These are phyloP conservation scores for Siphlonurus alternatus DNA, from an alignment of 2,888 invertebrate genomes.

Conservation along the genomic window DNA sequence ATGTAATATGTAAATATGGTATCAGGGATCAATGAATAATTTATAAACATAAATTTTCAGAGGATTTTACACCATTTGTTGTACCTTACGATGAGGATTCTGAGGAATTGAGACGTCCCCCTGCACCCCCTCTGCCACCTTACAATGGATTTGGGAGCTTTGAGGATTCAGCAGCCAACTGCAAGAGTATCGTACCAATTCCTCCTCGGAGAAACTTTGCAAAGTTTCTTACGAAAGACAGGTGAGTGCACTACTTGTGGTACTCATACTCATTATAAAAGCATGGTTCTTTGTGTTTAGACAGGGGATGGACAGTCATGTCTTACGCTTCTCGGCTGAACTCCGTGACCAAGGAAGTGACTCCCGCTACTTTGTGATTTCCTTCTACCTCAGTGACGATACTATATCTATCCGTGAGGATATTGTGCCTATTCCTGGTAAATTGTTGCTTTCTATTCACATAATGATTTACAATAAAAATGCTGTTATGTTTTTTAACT, in stretches of 20 bases:
- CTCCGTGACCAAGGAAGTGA: conserved; percentile 20
- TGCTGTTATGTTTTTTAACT: conserved; percentile 2
- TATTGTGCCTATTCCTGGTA: conserved; percentile 52
- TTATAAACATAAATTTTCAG: conserved; percentile 22
- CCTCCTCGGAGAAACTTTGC: conserved; percentile 59
- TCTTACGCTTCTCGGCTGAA: conserved; percentile 43
- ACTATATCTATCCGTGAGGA: conserved; percentile 70
- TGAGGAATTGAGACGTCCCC: conserved; percentile 23
- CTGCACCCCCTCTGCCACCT: conserved; percentile 45
- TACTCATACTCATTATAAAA: conserved; percentile 3
- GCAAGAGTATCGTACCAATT: conserved; percentile 61
- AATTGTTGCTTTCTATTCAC: no score
- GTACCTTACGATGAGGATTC: conserved; percentile 26
- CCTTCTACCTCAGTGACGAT: conserved; percentile 67
- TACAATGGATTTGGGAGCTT: conserved; percentile 84
- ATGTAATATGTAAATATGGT: neutral
- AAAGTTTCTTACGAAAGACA: conserved; percentile 65
- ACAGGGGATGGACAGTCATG: conserved; percentile 53
- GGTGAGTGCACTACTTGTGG: conserved; percentile 28
- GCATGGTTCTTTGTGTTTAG: conserved; percentile 23
- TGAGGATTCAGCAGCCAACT: conserved; percentile 80
- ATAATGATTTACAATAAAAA: no score
- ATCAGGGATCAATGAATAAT: neutral
- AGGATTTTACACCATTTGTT: conserved; percentile 44
- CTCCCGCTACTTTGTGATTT: conserved; percentile 57